A percentile compares a stretch with the other conserved stretches of the same genome.
These are phyloP conservation scores for Notolepis coatsorum DNA, from an alignment of 2,797 vertebrate genomes.

Conservation along the genomic window DNA sequence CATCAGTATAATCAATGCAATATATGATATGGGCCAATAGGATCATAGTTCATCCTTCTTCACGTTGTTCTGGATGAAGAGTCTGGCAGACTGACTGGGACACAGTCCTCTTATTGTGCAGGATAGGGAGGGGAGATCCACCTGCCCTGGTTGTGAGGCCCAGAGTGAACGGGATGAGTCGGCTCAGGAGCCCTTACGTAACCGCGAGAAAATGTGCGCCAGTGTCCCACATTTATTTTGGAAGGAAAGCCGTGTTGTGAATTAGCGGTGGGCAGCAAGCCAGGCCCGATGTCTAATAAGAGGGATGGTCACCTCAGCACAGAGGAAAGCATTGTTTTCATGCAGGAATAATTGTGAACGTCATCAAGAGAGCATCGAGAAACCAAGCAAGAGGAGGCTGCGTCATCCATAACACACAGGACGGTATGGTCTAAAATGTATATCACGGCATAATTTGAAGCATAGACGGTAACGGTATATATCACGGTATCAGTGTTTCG, in stretches of 20 bases:
- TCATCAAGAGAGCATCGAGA: not conserved
- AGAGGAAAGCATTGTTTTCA: slow-evolving; percentile 13
- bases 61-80: slow-evolving; percentile 21
- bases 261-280: slow-evolving; percentile 29
- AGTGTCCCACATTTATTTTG: slow-evolving; percentile 36
- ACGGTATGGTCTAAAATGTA: too few relatives aligned
- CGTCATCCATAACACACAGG: slow-evolving; percentile 43
- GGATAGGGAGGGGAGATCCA: slow-evolving; percentile 33
- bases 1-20: too few relatives aligned
- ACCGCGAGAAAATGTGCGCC: slow-evolving; percentile 20
- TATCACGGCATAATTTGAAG: too few relatives aligned
- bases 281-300: slow-evolving; percentile 18
- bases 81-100: slow-evolving; percentile 15
- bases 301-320: slow-evolving; percentile 15
- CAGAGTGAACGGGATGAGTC: slow-evolving; percentile 44
- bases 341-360: not conserved
- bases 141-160: slow-evolving; percentile 42
- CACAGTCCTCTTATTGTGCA: slow-evolving; percentile 33
- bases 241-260: slow-evolving; percentile 37
- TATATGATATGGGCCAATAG: too few relatives aligned
- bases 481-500: too few relatives aligned
- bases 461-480: too few relatives aligned
- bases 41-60: too few relatives aligned
- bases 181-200: slow-evolving; percentile 47
- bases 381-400: slow-evolving; percentile 22